phyloP scores from a whole-genome alignment of 2,888 invertebrate genomes.

The Metallyticus violacea region DNA sequence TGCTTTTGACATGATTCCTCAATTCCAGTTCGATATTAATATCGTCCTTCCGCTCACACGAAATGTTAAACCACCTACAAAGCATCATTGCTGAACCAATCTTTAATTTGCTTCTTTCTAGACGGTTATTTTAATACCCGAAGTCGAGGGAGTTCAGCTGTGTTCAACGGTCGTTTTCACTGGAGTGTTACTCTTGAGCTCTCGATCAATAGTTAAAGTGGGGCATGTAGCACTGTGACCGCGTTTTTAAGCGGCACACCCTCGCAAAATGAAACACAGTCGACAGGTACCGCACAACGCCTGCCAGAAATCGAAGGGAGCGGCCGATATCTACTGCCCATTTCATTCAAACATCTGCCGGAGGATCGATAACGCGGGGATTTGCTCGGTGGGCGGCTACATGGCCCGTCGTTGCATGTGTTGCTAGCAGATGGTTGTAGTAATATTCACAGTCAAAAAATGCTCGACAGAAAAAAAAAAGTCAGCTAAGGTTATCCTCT shows the following conservation, averaged over 20 bases:
- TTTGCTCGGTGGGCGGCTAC: too few relatives aligned
- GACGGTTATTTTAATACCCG: neutral
- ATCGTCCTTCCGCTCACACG: neutral
- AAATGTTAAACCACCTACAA: neutral
- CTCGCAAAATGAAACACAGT: neutral
- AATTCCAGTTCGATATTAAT: neutral
- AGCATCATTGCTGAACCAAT: neutral
- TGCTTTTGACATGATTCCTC: too few relatives aligned
- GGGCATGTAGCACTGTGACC: neutral
- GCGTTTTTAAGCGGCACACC: neutral
- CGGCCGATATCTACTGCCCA: neutral
- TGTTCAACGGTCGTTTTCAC: constrained; percentile 2
- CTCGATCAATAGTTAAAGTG: constrained; percentile 18
- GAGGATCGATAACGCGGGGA: too few relatives aligned
- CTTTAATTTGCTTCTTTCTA: neutral
- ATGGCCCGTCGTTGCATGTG: too few relatives aligned
- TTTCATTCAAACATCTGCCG: too few relatives aligned
- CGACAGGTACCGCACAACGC: neutral
- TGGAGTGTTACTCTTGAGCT: neutral
- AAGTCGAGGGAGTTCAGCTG: neutral
- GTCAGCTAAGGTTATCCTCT: too few relatives aligned
- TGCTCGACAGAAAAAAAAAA: too few relatives aligned
- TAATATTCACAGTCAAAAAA: too few relatives aligned
- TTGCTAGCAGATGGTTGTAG: too few relatives aligned
- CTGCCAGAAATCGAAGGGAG: too few relatives aligned